Evolutionary conservation across 92 coral and sea anemone species (phyloP).

Genomic region (Desmophyllum pertusum): DNA sequence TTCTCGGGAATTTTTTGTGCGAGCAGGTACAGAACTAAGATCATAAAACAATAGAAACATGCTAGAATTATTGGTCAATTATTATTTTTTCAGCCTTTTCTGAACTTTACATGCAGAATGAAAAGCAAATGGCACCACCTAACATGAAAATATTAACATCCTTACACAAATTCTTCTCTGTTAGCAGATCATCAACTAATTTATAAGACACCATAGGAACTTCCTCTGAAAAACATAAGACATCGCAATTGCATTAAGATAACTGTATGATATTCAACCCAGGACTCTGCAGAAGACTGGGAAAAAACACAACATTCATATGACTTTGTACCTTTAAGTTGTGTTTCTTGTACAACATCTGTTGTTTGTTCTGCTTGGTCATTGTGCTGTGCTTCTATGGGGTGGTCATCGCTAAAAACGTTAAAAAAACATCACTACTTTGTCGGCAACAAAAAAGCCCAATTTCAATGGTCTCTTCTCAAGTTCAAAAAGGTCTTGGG

Average conservation of each 20-base stretch:
- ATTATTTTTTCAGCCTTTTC: too few relatives aligned
- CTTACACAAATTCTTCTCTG: constrained; percentile 8
- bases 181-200: constrained; percentile 1
- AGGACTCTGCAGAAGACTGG: too few relatives aligned
- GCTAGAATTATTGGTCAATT: too few relatives aligned
- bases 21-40: too few relatives aligned
- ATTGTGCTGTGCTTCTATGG: background rate
- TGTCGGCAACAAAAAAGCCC: background rate
- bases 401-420: constrained; percentile 9
- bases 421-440: background rate
- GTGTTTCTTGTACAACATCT: background rate
- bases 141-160: background rate
- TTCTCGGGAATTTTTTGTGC: too few relatives aligned
- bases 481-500: background rate
- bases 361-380: background rate
- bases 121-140: too few relatives aligned
- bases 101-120: too few relatives aligned
- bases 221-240: background rate
- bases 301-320: background rate
- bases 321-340: constrained; percentile 7
- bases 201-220: constrained; percentile 15
- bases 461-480: background rate
- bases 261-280: background rate
- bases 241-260: background rate
- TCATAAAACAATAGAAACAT: too few relatives aligned